A percentile compares a stretch with the other conserved stretches of the same genome.
Conservation (phyloP, 2,888 invertebrate genomes). For the Tortricodes alternella region DNA sequence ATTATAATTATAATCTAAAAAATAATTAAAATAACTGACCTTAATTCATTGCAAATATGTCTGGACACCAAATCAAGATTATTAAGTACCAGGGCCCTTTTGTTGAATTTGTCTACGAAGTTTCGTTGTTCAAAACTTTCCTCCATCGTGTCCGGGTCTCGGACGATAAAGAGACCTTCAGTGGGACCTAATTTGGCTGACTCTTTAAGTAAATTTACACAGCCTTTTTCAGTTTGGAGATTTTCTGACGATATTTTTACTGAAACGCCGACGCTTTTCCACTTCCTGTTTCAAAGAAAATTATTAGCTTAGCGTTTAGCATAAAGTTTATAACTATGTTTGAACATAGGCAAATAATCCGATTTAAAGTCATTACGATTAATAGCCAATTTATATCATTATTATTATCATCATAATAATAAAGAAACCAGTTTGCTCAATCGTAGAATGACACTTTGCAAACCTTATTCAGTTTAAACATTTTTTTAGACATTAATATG, state of each 20-base stretch:
- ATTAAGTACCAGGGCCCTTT: constrained; percentile 41
- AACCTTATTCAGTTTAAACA: no score
- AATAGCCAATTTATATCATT: no score
- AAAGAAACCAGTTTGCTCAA: no score
- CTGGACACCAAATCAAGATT: constrained; percentile 52
- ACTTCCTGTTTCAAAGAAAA: constrained; percentile 41
- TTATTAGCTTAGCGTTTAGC: not conserved
- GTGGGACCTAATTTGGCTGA: constrained; percentile 45
- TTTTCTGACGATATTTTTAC: constrained; percentile 42
- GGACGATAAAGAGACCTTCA: constrained; percentile 50
- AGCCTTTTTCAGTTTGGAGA: constrained; percentile 43
- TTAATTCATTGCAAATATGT: constrained; percentile 48
- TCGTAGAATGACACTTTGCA: no score
- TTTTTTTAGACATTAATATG: no score
- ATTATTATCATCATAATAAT: no score
- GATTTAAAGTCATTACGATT: no score
- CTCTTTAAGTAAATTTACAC: constrained; percentile 43
- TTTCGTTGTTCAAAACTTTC: constrained; percentile 38
- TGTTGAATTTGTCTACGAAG: constrained; percentile 44
- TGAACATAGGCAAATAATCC: no score
- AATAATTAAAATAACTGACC: constrained; percentile 42
- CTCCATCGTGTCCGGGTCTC: constrained; percentile 35
- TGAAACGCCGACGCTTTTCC: constrained; percentile 43
- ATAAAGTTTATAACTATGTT: no score
- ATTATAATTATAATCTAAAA: not conserved